Evolutionary conservation across 1,140 invertebrate genomes (phyloP).

Genomic region (Laodelphax striatellus): DNA sequence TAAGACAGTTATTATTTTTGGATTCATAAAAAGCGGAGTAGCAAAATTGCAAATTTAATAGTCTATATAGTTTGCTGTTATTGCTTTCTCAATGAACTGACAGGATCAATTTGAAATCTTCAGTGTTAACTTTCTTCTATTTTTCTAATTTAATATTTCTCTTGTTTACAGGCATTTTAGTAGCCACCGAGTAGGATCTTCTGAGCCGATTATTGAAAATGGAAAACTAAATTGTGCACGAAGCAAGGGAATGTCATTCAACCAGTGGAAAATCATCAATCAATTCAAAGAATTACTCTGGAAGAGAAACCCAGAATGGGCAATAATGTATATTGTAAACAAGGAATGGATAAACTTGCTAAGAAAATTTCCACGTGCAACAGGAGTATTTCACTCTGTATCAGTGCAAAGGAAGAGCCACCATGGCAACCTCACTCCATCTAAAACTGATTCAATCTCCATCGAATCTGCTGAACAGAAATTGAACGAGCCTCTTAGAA

Average conservation of each 20-base stretch:
- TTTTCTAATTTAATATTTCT: neutral
- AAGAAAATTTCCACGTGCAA: conserved; percentile 31
- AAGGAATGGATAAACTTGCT: conserved; percentile 40
- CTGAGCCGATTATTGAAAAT: neutral
- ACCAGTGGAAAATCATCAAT: conserved; percentile 37
- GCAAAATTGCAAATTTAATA: too few relatives aligned
- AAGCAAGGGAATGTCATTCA: conserved; percentile 33
- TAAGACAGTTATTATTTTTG: too few relatives aligned
- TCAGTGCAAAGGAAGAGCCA: conserved; percentile 13
- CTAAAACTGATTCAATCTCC: neutral
- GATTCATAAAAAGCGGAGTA: too few relatives aligned
- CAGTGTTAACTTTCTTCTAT: too few relatives aligned
- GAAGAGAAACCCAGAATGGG: conserved; percentile 37
- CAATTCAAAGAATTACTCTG: conserved; percentile 36
- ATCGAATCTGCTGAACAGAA: neutral
- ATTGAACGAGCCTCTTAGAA: neutral
- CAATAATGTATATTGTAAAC: conserved; percentile 34
- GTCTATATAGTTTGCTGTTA: too few relatives aligned
- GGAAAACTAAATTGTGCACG: neutral
- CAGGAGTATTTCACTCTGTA: conserved; percentile 9
- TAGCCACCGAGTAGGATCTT: conserved; percentile 1
- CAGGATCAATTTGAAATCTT: too few relatives aligned
- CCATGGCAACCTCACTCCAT: conserved; percentile 7
- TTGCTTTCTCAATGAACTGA: too few relatives aligned
- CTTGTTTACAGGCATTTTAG: conserved; percentile 10